Evolutionary conservation across 2,888 invertebrate genomes (phyloP), one percentile per base, ranked within the genome.

Genomic region (Helleia helle): DNA sequence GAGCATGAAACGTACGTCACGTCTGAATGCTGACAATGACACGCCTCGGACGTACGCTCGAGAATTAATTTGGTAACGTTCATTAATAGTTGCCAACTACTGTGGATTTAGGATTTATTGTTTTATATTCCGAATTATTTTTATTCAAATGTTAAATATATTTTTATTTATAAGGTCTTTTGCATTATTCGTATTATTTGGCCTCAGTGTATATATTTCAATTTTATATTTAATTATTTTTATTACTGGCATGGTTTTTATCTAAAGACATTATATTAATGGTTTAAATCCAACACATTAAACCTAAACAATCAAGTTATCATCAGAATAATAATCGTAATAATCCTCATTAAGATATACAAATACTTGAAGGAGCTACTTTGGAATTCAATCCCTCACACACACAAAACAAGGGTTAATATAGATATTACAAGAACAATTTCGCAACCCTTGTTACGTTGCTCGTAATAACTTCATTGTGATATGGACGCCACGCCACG

Each of bases 21-120:
- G 43, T 41, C 55, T 54, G 54, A 55, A 50, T 51, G 36, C 55
- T 58, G 56, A 55, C 58, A 58, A 52, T 58, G 64, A 65, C 64
- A 59, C 50, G 54, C 58, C 53, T n/a, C n/a, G 22, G 2, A 22
- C 22, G 3, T 2, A 22, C 22, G 4, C 22, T 1, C 22, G 22
- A 1, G n/a, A n/a, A n/a, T n/a, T n/a, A n/a, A n/a, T n/a, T n/a
- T n/a, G n/a, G n/a, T n/a, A n/a, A n/a, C n/a, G n/a, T n/a, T n/a
- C n/a, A n/a, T n/a, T n/a, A n/a, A n/a, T n/a, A n/a, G n/a, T n/a
- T n/a, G n/a, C n/a, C n/a, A n/a, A n/a, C n/a, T n/a, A n/a, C n/a
- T n/a, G n/a, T n/a, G n/a, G n/a, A n/a, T n/a, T n/a, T n/a, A n/a
- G n/a, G n/a, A n/a, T n/a, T n/a, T n/a, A n/a, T n/a, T n/a, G n/a